Percentiles rank a stretch among this genome's conserved stretches.
Evolutionary conservation across 1,140 invertebrate species (phyloP).

Genomic region (Psix sp.): DNA sequence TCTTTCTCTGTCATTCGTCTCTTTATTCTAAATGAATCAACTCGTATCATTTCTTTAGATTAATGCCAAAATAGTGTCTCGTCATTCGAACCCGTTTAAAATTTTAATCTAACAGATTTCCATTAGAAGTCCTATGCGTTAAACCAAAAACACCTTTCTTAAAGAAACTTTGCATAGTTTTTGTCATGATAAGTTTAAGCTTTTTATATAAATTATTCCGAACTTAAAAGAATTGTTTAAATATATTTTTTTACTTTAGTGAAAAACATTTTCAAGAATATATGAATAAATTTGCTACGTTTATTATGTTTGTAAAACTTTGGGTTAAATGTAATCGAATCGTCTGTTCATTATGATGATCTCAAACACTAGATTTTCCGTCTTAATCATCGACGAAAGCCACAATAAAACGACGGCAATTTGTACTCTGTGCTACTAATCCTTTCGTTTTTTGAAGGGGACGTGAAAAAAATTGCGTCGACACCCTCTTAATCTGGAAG

Average conservation of each 20-base stretch:
- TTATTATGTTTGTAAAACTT: slow-evolving; percentile 3
- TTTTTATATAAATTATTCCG: too few relatives aligned
- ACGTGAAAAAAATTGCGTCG: slow-evolving; percentile 61
- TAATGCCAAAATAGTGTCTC: slow-evolving; percentile 67
- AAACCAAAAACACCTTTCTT: too few relatives aligned
- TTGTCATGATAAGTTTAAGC: too few relatives aligned
- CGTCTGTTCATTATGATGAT: slow-evolving; percentile 31
- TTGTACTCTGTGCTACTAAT: slow-evolving; percentile 63
- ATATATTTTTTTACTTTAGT: too few relatives aligned
- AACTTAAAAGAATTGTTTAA: too few relatives aligned
- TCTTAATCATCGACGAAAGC: slow-evolving; percentile 53
- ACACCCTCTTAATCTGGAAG: slow-evolving; percentile 73
- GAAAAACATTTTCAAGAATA: too few relatives aligned
- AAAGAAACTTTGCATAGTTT: too few relatives aligned
- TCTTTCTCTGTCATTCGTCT: slow-evolving; percentile 45
- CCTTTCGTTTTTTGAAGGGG: slow-evolving; percentile 59
- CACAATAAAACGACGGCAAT: slow-evolving; percentile 55
- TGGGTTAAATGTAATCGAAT: not conserved
- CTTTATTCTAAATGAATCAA: slow-evolving; percentile 14
- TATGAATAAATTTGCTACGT: not conserved
- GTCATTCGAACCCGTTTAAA: slow-evolving; percentile 54
- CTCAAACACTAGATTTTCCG: slow-evolving; percentile 28
- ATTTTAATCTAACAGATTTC: slow-evolving; percentile 44
- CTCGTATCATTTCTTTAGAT: slow-evolving; percentile 18
- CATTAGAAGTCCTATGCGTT: too few relatives aligned